These are phyloP conservation scores for Dicaeum eximium DNA, from an alignment of 2,113 vertebrate species.

Conservation along the genomic window DNA sequence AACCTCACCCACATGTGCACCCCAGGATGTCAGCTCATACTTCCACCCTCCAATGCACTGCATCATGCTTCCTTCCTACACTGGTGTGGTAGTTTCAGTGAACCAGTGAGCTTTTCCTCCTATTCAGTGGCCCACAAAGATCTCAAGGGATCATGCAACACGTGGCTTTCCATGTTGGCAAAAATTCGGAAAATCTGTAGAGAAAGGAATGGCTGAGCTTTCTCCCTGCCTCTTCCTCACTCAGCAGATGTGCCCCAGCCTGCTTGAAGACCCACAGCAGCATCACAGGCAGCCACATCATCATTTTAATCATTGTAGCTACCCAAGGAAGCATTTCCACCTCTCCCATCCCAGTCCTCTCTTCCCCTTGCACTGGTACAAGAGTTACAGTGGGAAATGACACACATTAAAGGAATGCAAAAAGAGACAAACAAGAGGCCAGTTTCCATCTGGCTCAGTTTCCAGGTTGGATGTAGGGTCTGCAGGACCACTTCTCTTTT, in stretches of 20 bases:
- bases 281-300: background rate
- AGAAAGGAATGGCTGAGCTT: background rate
- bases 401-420: background rate
- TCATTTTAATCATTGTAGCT: background rate
- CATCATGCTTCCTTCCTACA: constrained; percentile 25
- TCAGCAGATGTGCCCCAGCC: background rate
- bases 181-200: background rate
- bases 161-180: fast-evolving
- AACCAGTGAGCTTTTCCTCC: constrained; percentile 16
- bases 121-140: background rate
- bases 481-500: background rate
- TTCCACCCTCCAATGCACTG: background rate
- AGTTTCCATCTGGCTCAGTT: background rate
- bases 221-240: background rate
- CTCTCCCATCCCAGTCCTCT: background rate
- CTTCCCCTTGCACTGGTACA: background rate
- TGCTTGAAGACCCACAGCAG: background rate
- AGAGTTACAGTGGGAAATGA: background rate
- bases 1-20: background rate
- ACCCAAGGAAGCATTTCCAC: background rate
- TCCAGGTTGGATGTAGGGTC: background rate
- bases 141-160: background rate
- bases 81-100: too few species aligned
- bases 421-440: background rate
- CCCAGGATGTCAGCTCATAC: background rate